Percentiles rank a stretch among this genome's conserved stretches.
These are phyloP conservation scores for Centropristis striata DNA, from an alignment of 2,113 vertebrate genomes.

Conservation along the genomic window DNA sequence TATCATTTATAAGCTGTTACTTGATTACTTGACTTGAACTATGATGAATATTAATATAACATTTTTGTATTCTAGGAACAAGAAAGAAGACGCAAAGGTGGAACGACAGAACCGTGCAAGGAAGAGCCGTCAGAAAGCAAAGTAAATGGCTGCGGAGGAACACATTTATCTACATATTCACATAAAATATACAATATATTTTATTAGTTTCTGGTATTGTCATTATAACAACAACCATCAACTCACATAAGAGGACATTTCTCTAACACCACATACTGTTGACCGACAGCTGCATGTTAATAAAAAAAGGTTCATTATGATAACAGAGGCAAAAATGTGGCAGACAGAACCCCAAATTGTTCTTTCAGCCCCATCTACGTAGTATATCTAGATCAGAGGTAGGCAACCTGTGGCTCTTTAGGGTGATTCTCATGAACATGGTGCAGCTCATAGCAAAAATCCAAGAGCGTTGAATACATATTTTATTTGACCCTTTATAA, in stretches of 20 bases:
- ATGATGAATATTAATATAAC: not conserved
- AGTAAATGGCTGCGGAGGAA: constrained; percentile 80
- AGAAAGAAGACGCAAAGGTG: constrained; percentile 82
- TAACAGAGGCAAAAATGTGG: not conserved
- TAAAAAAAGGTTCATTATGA: not conserved
- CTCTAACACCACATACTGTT: not conserved
- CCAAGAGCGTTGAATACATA: no score
- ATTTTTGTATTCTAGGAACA: constrained; percentile 54
- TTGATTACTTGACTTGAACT: not conserved
- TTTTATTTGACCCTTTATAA: no score
- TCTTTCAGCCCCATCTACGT: no score
- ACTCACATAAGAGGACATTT: not conserved
- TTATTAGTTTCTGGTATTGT: not conserved
- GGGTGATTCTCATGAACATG: no score
- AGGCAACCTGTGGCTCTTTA: no score
- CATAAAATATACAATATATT: not conserved
- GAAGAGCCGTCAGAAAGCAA: constrained; percentile 89
- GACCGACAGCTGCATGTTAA: not conserved
- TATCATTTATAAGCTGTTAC: no score
- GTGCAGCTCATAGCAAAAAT: no score
- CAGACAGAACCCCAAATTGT: not conserved
- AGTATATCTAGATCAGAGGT: no score
- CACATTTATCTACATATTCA: not conserved
- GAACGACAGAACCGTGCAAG: constrained; percentile 87
- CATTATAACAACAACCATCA: not conserved